These are phyloP conservation scores for Chionomys nivalis DNA, from an alignment of 2,113 vertebrate genomes.

Conservation along the genomic window DNA sequence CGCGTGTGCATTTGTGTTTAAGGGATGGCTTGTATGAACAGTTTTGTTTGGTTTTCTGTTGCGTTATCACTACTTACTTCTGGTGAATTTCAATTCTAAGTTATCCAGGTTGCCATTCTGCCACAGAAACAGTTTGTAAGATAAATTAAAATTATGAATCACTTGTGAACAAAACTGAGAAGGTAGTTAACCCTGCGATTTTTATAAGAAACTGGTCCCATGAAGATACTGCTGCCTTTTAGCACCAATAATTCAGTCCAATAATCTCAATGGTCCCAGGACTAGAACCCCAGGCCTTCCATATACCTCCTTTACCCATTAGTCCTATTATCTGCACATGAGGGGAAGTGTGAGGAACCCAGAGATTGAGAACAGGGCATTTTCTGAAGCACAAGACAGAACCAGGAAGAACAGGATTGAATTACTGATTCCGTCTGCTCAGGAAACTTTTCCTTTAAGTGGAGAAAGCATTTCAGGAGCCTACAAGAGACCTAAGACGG, in stretches of 20 bases:
- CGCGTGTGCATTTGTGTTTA: background rate
- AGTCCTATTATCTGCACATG: background rate
- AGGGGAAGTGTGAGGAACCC: background rate
- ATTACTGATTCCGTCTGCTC: background rate
- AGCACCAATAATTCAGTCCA: background rate
- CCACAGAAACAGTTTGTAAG: background rate
- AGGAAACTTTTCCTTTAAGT: background rate
- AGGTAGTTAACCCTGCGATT: background rate
- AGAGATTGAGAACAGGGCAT: background rate
- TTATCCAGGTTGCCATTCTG: background rate
- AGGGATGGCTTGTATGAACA: background rate
- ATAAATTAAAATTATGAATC: slow-evolving; percentile 9
- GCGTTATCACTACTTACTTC: slow-evolving; percentile 10
- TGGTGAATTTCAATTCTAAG: background rate
- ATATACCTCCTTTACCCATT: background rate
- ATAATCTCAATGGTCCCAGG: background rate
- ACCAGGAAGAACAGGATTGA: background rate
- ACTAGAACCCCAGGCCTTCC: background rate
- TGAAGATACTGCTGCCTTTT: background rate
- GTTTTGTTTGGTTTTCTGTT: background rate
- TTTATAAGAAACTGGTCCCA: background rate
- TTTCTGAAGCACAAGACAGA: background rate
- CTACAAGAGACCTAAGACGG: background rate
- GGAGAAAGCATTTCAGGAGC: background rate
- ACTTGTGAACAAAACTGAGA: background rate